Conservation (phyloP, 2,113 vertebrate species). For the Galeopterus variegatus region DNA sequence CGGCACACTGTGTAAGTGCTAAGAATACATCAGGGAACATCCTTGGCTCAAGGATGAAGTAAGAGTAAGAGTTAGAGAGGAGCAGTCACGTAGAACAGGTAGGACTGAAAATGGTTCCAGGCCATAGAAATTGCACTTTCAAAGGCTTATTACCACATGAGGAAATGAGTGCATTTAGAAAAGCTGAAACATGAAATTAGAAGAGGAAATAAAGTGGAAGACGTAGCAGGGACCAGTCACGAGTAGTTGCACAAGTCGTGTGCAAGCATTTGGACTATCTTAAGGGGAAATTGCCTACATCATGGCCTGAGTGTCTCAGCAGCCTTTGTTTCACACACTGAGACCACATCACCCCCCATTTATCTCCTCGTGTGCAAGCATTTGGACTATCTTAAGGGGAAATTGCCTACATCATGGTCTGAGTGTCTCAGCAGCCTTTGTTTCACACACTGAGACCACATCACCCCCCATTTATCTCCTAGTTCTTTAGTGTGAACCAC, state of each 20-base stretch:
- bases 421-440: background rate
- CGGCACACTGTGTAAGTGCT: background rate
- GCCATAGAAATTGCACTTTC: no score
- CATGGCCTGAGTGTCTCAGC: background rate
- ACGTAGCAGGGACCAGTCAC: accelerated
- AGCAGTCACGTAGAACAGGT: background rate
- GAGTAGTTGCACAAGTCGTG: accelerated
- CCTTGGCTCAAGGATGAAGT: background rate
- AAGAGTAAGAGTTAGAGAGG: background rate
- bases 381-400: background rate
- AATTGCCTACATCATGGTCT: background rate
- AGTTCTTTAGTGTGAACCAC: background rate
- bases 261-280: background rate
- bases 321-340: no score
- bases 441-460: background rate
- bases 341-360: background rate
- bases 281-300: no score
- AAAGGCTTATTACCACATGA: background rate
- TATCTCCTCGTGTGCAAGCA: accelerated
- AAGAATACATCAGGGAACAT: background rate
- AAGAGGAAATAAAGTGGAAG: background rate
- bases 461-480: no score
- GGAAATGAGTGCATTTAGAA: background rate
- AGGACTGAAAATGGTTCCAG: background rate
- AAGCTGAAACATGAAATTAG: background rate